phyloP scores from a whole-genome alignment of 1,140 invertebrate species.

The Stenopsyche tienmushanensis region DNA sequence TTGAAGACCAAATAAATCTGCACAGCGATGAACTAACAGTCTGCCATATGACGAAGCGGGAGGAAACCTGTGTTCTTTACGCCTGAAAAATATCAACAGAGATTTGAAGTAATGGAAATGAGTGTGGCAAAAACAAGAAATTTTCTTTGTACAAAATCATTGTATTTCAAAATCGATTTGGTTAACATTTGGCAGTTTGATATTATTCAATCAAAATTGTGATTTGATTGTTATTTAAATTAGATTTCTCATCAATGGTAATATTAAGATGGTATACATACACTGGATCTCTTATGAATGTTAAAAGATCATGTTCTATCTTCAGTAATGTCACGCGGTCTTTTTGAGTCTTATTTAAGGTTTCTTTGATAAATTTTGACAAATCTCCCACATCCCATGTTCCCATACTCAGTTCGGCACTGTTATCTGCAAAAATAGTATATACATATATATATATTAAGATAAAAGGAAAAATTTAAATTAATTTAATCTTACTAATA shows the following conservation, averaged over 20 bases:
- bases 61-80: conserved; percentile 79
- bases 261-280: conserved; percentile 45
- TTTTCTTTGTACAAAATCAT: no score
- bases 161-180: no score
- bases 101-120: conserved; percentile 11
- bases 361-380: conserved; percentile 84
- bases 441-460: conserved; percentile 20
- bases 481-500: background rate
- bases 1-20: conserved; percentile 90
- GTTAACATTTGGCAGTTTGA: no score
- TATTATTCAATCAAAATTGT: no score
- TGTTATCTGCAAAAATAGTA: conserved; percentile 67
- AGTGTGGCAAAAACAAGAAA: background rate
- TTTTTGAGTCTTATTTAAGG: conserved; percentile 85
- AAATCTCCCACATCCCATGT: conserved; percentile 82
- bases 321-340: conserved; percentile 81
- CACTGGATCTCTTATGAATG: conserved; percentile 80
- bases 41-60: conserved; percentile 92
- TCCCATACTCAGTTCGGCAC: conserved; percentile 70
- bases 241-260: background rate
- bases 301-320: conserved; percentile 84
- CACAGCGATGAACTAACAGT: conserved; percentile 92
- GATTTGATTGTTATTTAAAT: no score
- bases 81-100: conserved; percentile 48
- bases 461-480: no score